Evolutionary conservation across 2,113 vertebrate species (phyloP).

Genomic region (Gadus macrocephalus): DNA sequence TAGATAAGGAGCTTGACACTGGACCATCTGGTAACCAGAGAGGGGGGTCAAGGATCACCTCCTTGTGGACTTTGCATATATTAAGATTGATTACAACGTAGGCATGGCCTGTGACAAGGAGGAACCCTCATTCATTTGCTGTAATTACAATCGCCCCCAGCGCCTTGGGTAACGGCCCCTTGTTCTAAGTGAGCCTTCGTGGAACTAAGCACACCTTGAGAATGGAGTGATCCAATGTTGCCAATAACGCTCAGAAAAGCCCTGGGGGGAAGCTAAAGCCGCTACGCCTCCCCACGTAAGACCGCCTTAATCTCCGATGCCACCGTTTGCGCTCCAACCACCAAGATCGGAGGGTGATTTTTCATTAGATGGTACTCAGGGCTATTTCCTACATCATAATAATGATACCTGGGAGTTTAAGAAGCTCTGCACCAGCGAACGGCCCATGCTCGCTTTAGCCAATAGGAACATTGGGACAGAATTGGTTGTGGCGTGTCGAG

Average conservation of each 20-base stretch:
- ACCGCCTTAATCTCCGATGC: slow-evolving; percentile 25
- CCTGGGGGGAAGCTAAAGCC: slow-evolving; percentile 11
- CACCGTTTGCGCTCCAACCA: neutral
- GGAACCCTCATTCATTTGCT: slow-evolving; percentile 25
- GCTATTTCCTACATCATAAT: slow-evolving; percentile 3
- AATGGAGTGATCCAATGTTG: slow-evolving; percentile 25
- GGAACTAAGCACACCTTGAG: slow-evolving; percentile 27
- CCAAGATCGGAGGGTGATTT: slow-evolving; percentile 15
- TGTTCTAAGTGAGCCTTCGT: slow-evolving; percentile 3
- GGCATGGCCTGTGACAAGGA: slow-evolving; percentile 19
- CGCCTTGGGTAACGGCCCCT: slow-evolving; percentile 9
- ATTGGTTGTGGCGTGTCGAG: slow-evolving; percentile 20
- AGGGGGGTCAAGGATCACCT: slow-evolving; percentile 21
- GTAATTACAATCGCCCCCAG: slow-evolving; percentile 42
- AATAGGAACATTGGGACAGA: slow-evolving; percentile 5
- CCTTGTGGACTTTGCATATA: slow-evolving; percentile 5
- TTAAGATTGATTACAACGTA: slow-evolving; percentile 27
- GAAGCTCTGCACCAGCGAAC: slow-evolving; percentile 3
- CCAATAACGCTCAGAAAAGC: slow-evolving; percentile 22
- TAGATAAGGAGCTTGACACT: neutral
- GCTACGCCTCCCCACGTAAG: slow-evolving; percentile 20
- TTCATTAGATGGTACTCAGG: slow-evolving; percentile 18
- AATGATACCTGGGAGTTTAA: slow-evolving; percentile 13
- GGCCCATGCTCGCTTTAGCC: neutral
- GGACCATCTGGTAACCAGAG: slow-evolving; percentile 19